These are phyloP conservation scores for Conus canariensis DNA, from an alignment of 2,888 invertebrate genomes.

Conservation along the genomic window DNA sequence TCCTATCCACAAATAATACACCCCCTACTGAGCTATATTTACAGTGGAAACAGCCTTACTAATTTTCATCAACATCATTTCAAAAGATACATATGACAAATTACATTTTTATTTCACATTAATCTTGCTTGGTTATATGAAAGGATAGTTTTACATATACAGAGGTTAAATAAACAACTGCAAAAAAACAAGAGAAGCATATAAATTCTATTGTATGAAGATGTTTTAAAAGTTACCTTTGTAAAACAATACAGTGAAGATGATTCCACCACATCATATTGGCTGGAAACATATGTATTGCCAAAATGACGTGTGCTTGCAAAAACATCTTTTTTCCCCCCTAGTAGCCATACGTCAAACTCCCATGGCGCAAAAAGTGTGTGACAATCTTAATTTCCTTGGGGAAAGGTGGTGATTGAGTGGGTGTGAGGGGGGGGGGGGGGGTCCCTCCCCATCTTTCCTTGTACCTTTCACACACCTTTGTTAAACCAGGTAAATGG, in stretches of 20 bases:
- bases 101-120: neutral
- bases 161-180: neutral
- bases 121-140: neutral
- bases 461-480: no score
- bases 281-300: constrained; percentile 38
- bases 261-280: neutral
- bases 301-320: constrained; percentile 32
- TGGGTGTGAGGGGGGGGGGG: no score
- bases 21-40: neutral
- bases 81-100: neutral
- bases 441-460: no score
- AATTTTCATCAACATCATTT: neutral
- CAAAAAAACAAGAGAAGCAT: neutral
- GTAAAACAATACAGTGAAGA: neutral
- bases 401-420: no score
- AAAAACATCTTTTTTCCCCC: neutral
- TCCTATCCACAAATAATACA: no score
- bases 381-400: no score
- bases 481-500: no score
- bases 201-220: neutral
- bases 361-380: neutral
- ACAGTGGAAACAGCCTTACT: neutral
- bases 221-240: neutral
- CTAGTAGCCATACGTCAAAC: neutral
- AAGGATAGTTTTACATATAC: neutral